Evolutionary conservation across 2,113 vertebrate genomes (phyloP).

Genomic region (Colinus virginianus): DNA sequence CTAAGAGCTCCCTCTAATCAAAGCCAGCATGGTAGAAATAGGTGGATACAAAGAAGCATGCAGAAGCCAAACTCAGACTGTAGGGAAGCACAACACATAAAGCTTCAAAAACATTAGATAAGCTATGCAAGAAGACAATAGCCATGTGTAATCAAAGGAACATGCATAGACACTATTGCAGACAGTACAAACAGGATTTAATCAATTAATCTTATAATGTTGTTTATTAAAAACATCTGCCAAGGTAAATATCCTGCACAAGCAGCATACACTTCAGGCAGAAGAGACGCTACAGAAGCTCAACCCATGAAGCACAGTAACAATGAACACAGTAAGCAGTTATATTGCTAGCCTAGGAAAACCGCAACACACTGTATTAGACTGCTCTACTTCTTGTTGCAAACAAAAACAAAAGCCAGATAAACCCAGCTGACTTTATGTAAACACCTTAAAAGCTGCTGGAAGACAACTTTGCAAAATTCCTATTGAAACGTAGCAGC

Average conservation of each 20-base stretch:
- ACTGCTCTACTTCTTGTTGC: background rate
- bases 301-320: background rate
- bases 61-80: background rate
- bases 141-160: background rate
- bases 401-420: background rate
- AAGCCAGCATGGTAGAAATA: background rate
- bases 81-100: background rate
- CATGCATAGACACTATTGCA: background rate
- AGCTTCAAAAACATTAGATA: background rate
- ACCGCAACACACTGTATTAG: background rate
- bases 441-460: conserved; percentile 11
- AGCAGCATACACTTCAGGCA: background rate
- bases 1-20: background rate
- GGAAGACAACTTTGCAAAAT: conserved; percentile 9
- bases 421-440: background rate
- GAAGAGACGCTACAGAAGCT: background rate
- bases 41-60: fast-evolving
- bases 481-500: conserved; percentile 9
- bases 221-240: background rate
- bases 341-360: background rate
- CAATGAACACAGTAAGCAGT: fast-evolving
- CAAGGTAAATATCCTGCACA: background rate
- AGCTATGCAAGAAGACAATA: background rate
- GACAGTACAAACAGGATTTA: background rate
- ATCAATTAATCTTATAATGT: background rate